These are phyloP conservation scores for Netelia virgata DNA, from an alignment of 2,888 invertebrate species.

Conservation along the genomic window DNA sequence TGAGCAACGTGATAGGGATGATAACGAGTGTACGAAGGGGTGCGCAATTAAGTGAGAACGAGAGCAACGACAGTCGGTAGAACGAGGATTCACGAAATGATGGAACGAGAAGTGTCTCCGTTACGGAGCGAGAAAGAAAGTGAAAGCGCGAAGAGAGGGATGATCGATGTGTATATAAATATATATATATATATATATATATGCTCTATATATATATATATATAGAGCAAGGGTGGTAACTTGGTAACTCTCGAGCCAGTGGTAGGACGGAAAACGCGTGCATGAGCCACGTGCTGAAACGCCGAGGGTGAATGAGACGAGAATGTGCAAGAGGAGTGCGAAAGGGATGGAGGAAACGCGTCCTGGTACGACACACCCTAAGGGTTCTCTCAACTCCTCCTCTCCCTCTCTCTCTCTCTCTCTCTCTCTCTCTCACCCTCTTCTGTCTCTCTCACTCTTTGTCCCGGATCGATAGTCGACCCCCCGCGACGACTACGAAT, in stretches of 20 bases:
- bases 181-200: no score
- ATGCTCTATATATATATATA: constrained; percentile 17
- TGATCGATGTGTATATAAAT: constrained; percentile 12
- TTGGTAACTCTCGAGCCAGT: constrained; percentile 48
- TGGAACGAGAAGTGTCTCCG: neutral
- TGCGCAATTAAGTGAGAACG: constrained; percentile 56
- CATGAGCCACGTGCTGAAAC: constrained; percentile 77
- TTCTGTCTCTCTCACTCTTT: constrained; percentile 47
- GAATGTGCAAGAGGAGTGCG: constrained; percentile 42
- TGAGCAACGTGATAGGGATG: constrained; percentile 26
- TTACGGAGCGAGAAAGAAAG: constrained; percentile 45
- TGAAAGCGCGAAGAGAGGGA: constrained; percentile 39
- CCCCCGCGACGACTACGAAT: constrained; percentile 63
- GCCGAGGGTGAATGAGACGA: constrained; percentile 49
- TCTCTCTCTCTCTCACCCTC: constrained; percentile 7
- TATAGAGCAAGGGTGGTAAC: constrained; percentile 49
- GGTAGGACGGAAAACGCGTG: constrained; percentile 61
- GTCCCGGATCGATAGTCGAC: constrained; percentile 76
- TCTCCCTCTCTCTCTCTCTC: constrained; percentile 66
- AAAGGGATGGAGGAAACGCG: constrained; percentile 68
- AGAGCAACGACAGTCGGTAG: constrained; percentile 18
- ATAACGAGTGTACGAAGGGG: constrained; percentile 31
- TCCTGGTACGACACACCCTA: constrained; percentile 73
- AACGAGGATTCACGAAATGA: constrained; percentile 9
- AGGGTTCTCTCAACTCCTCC: constrained; percentile 34